A percentile compares a stretch with the other conserved stretches of the same genome.
Evolutionary conservation across 1,140 invertebrate genomes (phyloP).

Genomic region (Rhagoletis zephyria): DNA sequence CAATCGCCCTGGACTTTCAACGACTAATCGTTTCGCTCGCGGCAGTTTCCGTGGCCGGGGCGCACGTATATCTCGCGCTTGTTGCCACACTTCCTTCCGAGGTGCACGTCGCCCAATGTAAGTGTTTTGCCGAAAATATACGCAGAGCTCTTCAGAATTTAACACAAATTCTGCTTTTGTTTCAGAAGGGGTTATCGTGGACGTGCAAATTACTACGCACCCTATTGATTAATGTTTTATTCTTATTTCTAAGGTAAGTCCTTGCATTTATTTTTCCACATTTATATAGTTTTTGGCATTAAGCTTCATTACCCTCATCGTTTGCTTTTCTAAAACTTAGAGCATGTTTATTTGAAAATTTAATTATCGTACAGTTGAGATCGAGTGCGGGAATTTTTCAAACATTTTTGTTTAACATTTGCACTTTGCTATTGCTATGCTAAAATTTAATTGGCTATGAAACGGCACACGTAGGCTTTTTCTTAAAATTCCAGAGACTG

Average conservation of each 20-base stretch:
- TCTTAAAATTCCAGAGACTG: no score
- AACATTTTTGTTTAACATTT: no score
- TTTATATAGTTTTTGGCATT: constrained; percentile 23
- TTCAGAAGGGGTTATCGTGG: constrained; percentile 73
- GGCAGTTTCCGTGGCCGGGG: constrained; percentile 80
- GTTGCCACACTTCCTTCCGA: constrained; percentile 76
- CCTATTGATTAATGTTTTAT: constrained; percentile 72
- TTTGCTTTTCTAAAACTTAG: neutral
- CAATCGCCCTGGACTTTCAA: constrained; percentile 95
- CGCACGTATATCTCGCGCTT: constrained; percentile 76
- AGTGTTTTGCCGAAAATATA: constrained; percentile 30
- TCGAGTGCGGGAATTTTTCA: no score
- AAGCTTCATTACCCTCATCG: neutral
- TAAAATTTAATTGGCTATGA: no score
- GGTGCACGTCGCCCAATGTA: constrained; percentile 72
- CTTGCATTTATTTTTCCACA: constrained; percentile 8
- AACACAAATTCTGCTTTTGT: constrained; percentile 63
- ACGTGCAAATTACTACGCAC: constrained; percentile 71
- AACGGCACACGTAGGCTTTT: no score
- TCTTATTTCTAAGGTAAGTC: constrained; percentile 71
- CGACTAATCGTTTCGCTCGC: constrained; percentile 91
- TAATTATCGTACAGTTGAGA: no score
- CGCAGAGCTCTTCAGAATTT: constrained; percentile 12
- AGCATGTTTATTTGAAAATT: no score
- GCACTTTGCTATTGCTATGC: no score